Conservation (phyloP, 1,140 invertebrate genomes). For the Zaprionus lachaisei region DNA sequence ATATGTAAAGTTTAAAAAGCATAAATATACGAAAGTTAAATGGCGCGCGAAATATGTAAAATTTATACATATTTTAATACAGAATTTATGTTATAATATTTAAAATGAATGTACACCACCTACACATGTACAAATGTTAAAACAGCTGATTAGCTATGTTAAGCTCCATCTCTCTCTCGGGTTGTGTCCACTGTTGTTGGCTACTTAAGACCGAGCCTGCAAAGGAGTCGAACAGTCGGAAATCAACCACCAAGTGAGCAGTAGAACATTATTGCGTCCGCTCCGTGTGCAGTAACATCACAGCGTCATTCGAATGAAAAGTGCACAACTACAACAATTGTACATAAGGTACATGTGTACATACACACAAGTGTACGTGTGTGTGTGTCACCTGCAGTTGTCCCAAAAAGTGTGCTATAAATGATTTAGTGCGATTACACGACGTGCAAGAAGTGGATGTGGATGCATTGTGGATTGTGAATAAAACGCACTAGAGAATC, state of each 20-base stretch:
- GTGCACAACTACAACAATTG: constrained; percentile 38
- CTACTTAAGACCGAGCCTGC: constrained; percentile 8
- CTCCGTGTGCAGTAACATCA: constrained; percentile 27
- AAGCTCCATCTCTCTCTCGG: constrained; percentile 8
- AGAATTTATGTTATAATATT: not conserved
- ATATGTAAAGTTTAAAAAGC: not conserved
- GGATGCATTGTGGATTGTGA: constrained; percentile 44
- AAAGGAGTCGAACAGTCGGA: constrained; percentile 54
- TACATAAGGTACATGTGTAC: constrained; percentile 25
- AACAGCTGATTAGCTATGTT: constrained; percentile 11
- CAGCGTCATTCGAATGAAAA: constrained; percentile 40
- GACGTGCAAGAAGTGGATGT: constrained; percentile 46
- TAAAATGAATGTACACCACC: not conserved
- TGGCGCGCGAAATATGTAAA: not conserved
- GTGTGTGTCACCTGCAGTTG: constrained; percentile 26
- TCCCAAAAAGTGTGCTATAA: constrained; percentile 58
- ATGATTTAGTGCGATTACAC: constrained; percentile 57
- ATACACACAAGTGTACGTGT: constrained; percentile 24
- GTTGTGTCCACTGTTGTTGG: constrained; percentile 35
- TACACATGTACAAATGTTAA: not conserved
- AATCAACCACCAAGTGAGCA: constrained; percentile 63
- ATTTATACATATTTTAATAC: not conserved
- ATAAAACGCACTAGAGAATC: constrained; percentile 19
- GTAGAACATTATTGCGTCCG: constrained; percentile 33
- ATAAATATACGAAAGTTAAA: not conserved